Base-by-base conservation (phyloP, 2,797 vertebrate genomes). In the Fistularia commersonii region DNA sequence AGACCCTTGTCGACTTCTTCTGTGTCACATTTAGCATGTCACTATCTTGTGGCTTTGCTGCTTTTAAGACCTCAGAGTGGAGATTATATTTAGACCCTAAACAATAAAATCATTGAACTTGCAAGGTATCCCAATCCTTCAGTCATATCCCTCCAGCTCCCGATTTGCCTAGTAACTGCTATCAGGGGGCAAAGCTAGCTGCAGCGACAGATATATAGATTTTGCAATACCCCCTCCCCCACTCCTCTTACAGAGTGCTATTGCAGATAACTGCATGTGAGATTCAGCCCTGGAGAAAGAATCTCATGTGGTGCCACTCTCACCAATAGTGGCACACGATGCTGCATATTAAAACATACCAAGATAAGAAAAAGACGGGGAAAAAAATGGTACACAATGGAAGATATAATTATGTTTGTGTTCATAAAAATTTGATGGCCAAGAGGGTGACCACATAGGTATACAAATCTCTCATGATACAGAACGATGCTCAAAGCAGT, bases 281-380 rank as follows among this genome's bases (percentile, higher is more conserved):
- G 74, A 76, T 77, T 78, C 82, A 67, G 57, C 67, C 65, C 70
- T 74, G 39, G 64, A 79, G 77, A 42, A 83, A 76, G 48, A 64
- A 41, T 45, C 74, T 75, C 59, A 71, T 79, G 79, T 65, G 51
- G 72, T 57, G 63, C 51, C 62, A 55, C 64, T 63, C 63, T 63
- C 39, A 8, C 43, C 55, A 51, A 48, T 55, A 66, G 1, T 23
- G 23, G 23, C 23, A 51, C 49, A 54, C 48, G 50, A 64, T 49
- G 66, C 23, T 2, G 23, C 23, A 23, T 23, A 23, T 23, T 23
- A 23, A 23, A 23, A 23, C 35, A 36, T 7, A 36, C 9, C 8
- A 8, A 10, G 8, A n/a, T 13, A 10, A 11, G 39, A 12, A 36
- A 31, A 48, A 9, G 33, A 13, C 47, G 4, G 2, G 23, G 4